These are phyloP conservation scores for Mesopsocus fuscifrons DNA, from an alignment of 2,888 invertebrate genomes.

Conservation along the genomic window DNA sequence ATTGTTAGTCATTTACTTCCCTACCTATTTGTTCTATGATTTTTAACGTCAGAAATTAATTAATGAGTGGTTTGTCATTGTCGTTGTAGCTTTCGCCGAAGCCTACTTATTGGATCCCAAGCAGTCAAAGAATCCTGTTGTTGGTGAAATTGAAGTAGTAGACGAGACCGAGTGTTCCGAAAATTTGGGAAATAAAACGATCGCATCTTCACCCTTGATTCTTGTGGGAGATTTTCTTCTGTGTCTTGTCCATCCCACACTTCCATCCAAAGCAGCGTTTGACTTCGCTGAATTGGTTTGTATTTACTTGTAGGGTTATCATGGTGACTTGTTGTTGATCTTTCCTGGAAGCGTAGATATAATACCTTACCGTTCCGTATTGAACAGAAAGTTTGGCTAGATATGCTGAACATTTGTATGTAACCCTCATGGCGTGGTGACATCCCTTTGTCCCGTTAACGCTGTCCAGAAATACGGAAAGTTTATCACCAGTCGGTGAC, in stretches of 20 bases:
- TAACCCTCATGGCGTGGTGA: too few relatives aligned
- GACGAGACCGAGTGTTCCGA: neutral
- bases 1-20: too few relatives aligned
- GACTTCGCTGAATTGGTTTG: neutral
- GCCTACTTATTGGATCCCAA: constrained; percentile 17
- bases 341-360: neutral
- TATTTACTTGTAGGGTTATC: neutral
- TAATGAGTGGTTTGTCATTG: too few relatives aligned
- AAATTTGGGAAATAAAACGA: neutral
- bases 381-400: too few relatives aligned
- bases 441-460: too few relatives aligned
- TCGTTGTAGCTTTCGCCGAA: constrained; percentile 17
- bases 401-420: too few relatives aligned
- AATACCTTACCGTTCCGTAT: too few relatives aligned
- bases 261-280: neutral
- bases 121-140: too few relatives aligned
- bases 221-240: neutral
- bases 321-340: neutral
- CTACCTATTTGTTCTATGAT: too few relatives aligned
- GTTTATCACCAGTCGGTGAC: too few relatives aligned
- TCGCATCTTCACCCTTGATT: neutral
- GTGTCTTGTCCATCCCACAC: constrained; percentile 4
- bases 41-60: too few relatives aligned
- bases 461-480: too few relatives aligned
- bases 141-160: neutral